A percentile compares a stretch with the other conserved stretches of the same genome.
Conservation (phyloP, 2,797 vertebrate genomes). For the Spea hammondii region DNA sequence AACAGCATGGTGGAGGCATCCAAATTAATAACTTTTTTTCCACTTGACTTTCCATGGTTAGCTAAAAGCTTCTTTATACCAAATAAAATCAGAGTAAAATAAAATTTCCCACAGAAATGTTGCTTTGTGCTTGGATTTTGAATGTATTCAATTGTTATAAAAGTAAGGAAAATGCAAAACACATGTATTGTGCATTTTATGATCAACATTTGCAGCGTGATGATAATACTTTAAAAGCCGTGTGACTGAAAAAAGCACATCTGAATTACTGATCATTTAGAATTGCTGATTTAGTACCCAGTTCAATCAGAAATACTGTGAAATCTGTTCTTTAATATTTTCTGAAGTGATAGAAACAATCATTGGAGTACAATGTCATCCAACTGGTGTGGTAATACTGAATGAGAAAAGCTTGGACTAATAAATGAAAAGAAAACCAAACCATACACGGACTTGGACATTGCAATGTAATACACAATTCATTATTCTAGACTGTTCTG, state of each 20-base stretch:
- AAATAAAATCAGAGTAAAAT: no score
- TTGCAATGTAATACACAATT: no score
- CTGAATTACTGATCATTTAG: not conserved
- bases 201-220: not conserved
- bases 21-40: no score
- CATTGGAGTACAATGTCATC: not conserved
- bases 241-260: not conserved
- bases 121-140: not conserved
- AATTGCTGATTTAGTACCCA: not conserved
- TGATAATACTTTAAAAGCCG: not conserved
- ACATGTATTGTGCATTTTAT: not conserved
- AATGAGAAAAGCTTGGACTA: not conserved
- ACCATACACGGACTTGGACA: no score
- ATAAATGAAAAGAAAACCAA: no score
- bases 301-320: not conserved
- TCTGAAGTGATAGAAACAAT: not conserved
- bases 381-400: not conserved
- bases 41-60: no score
- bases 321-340: not conserved
- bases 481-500: no score
- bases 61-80: no score
- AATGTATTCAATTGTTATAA: not conserved
- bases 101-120: no score
- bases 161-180: not conserved
- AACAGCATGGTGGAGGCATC: no score